phyloP scores from a whole-genome alignment of 2,888 invertebrate genomes.

The Microctonus hyperodae region DNA sequence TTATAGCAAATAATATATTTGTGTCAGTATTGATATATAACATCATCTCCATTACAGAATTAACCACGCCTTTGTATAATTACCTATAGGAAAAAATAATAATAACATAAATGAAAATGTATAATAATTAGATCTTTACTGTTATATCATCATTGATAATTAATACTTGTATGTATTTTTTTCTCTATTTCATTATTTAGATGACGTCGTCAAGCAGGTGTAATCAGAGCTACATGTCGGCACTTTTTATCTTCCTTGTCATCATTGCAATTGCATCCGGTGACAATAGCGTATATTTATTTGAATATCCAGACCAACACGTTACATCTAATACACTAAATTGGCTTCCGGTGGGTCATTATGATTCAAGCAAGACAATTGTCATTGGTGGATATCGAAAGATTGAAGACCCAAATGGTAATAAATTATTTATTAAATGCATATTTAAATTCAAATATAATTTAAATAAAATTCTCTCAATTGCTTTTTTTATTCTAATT shows the following conservation, averaged over 20 bases:
- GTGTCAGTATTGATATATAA: background rate
- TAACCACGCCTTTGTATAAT: background rate
- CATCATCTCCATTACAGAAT: background rate
- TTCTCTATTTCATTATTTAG: conserved; percentile 24
- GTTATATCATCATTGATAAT: background rate
- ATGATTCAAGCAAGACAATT: conserved; percentile 64
- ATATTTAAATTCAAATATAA: background rate
- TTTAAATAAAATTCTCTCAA: background rate
- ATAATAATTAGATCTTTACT: background rate
- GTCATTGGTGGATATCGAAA: conserved; percentile 67
- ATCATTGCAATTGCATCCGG: conserved; percentile 33
- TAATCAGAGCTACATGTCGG: background rate
- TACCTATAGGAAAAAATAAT: background rate
- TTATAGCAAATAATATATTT: background rate
- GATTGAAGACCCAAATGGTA: conserved; percentile 41
- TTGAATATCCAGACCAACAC: conserved; percentile 66
- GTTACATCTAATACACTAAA: conserved; percentile 82
- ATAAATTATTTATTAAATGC: background rate
- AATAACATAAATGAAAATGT: background rate
- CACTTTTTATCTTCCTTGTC: background rate
- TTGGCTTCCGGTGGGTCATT: conserved; percentile 72
- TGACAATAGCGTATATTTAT: conserved; percentile 62
- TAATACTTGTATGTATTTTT: background rate
- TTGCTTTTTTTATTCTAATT: background rate
- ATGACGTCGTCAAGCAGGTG: conserved; percentile 30